These are phyloP conservation scores for Lepidurus couesii DNA, from an alignment of 1,140 invertebrate species.

Conservation along the genomic window DNA sequence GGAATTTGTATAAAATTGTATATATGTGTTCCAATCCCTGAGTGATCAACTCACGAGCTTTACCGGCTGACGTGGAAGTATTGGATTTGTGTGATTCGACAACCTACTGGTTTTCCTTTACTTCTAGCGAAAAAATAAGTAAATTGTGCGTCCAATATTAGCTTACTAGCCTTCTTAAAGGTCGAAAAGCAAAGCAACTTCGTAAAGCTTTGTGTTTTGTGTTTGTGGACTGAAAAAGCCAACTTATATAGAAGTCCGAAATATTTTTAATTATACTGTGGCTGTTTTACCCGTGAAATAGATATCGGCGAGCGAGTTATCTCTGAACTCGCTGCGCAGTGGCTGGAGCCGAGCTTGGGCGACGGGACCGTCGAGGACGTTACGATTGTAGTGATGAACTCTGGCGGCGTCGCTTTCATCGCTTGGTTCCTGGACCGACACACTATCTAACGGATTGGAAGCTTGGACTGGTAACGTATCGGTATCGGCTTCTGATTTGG, in stretches of 20 bases:
- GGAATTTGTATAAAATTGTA: too few species aligned
- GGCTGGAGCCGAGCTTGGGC: conserved; percentile 28
- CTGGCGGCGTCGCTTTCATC: not conserved
- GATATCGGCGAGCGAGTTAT: conserved; percentile 31
- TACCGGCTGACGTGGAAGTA: too few species aligned
- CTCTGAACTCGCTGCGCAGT: not conserved
- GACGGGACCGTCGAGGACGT: conserved; percentile 21
- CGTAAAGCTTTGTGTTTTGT: too few species aligned
- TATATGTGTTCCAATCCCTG: too few species aligned
- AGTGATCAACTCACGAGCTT: too few species aligned
- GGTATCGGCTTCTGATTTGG: not conserved
- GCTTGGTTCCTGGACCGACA: not conserved
- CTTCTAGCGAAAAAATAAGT: too few species aligned
- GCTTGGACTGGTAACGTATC: not conserved
- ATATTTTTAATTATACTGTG: conserved; percentile 12
- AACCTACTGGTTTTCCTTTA: too few species aligned
- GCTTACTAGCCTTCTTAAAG: too few species aligned
- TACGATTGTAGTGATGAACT: not conserved
- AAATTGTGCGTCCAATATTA: too few species aligned
- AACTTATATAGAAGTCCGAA: not conserved
- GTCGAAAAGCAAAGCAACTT: too few species aligned
- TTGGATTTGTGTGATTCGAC: too few species aligned
- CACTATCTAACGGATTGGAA: not conserved
- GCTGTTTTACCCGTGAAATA: conserved; percentile 30
- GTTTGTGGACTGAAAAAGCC: not conserved